Conservation (phyloP, 2,888 invertebrate species). For the Lasioglossum pauxillum region DNA sequence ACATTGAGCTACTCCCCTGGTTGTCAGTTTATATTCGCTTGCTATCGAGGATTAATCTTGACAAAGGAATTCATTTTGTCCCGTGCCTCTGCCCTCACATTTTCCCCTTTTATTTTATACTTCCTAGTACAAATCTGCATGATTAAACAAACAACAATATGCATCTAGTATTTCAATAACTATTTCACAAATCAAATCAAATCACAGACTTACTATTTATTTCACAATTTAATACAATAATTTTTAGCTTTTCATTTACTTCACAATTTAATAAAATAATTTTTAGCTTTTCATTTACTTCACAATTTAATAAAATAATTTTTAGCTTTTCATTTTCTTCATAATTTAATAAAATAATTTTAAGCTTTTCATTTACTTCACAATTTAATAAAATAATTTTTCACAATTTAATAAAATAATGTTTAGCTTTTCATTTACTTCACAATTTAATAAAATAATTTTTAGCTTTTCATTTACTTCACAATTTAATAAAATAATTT, state of each 20-base stretch:
- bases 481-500: not conserved
- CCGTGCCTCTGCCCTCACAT: not conserved
- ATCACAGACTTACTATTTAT: no score
- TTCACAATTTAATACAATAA: no score
- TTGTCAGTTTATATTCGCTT: conserved; percentile 39
- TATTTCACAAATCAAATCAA: not conserved
- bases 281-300: no score
- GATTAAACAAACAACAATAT: not conserved
- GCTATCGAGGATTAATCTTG: conserved; percentile 3
- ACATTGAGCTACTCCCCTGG: conserved; percentile 38
- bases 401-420: no score
- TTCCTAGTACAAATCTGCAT: not conserved
- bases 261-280: no score
- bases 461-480: not conserved
- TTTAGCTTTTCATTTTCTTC: no score
- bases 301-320: no score
- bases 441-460: not conserved
- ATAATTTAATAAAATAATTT: no score
- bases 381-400: not conserved
- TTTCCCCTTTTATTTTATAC: not conserved
- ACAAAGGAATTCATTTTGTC: not conserved
- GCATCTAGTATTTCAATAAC: not conserved
- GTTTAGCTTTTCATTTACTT: not conserved
- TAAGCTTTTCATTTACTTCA: not conserved
- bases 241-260: no score